Evolutionary conservation across 1,140 invertebrate genomes (phyloP).

Genomic region (Drosophila hydei): DNA sequence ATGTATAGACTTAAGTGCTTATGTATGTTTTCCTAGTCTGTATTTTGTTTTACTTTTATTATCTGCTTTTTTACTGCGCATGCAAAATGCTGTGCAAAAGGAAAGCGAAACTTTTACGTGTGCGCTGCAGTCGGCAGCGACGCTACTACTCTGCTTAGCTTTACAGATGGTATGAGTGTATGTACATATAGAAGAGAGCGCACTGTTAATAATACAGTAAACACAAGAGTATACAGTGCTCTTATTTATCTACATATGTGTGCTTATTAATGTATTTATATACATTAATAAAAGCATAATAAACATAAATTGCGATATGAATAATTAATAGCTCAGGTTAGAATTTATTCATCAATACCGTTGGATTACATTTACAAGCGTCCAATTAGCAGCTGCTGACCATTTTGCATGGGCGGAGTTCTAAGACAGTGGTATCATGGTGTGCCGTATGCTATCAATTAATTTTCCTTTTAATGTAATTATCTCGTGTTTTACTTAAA

Average conservation of each 20-base stretch:
- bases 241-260: neutral
- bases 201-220: constrained; percentile 11
- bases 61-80: constrained; percentile 69
- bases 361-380: constrained; percentile 31
- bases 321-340: constrained; percentile 55
- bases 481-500: constrained; percentile 40
- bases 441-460: constrained; percentile 16
- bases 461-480: constrained; percentile 23
- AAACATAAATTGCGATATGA: constrained; percentile 54
- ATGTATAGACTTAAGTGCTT: constrained; percentile 4
- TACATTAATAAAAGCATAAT: constrained; percentile 54
- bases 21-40: constrained; percentile 24
- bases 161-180: neutral
- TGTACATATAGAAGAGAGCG: constrained; percentile 3
- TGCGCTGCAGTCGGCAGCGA: constrained; percentile 19
- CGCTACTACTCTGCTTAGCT: constrained; percentile 15
- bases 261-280: constrained; percentile 14
- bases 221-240: neutral
- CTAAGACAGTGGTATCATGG: neutral
- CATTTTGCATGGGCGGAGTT: constrained; percentile 4
- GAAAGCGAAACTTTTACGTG: constrained; percentile 77
- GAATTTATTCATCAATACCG: constrained; percentile 48
- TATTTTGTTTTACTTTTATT: constrained; percentile 40
- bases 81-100: constrained; percentile 81
- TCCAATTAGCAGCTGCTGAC: constrained; percentile 38